phyloP scores from a whole-genome alignment of 2,113 vertebrate genomes.

The Boleophthalmus pectinirostris region DNA sequence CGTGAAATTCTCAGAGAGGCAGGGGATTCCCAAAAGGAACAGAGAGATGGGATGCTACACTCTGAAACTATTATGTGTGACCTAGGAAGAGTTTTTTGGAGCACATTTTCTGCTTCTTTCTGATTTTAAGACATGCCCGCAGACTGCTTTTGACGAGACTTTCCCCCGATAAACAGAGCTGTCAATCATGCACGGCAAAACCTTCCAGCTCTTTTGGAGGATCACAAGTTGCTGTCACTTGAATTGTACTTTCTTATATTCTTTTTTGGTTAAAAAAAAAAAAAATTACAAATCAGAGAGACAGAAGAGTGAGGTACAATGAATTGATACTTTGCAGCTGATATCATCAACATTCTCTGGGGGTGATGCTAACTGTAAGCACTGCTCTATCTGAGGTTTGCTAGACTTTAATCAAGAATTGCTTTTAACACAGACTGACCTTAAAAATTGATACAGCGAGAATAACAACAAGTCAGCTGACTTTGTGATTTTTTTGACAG shows the following conservation, averaged over 20 bases:
- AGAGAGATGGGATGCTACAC: background rate
- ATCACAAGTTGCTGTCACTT: background rate
- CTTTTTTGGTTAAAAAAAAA: background rate
- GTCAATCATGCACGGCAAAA: background rate
- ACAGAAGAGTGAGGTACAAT: background rate
- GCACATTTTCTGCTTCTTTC: background rate
- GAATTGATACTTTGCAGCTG: no score
- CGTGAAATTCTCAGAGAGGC: conserved; percentile 15
- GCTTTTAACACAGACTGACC: no score
- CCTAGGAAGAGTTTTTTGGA: background rate
- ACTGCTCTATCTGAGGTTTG: no score
- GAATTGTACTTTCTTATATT: background rate
- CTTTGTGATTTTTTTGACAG: no score
- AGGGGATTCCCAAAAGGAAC: background rate
- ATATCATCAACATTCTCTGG: no score
- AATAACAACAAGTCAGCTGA: no score
- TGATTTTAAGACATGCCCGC: background rate
- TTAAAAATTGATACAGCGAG: no score
- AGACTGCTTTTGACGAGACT: background rate
- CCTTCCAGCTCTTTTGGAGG: background rate
- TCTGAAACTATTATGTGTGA: background rate
- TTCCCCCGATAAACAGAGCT: background rate
- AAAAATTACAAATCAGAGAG: background rate
- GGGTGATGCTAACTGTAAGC: no score
- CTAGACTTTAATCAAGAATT: no score